Evolutionary conservation across 2,888 invertebrate genomes (phyloP).

Genomic region (Parnassius apollo): DNA sequence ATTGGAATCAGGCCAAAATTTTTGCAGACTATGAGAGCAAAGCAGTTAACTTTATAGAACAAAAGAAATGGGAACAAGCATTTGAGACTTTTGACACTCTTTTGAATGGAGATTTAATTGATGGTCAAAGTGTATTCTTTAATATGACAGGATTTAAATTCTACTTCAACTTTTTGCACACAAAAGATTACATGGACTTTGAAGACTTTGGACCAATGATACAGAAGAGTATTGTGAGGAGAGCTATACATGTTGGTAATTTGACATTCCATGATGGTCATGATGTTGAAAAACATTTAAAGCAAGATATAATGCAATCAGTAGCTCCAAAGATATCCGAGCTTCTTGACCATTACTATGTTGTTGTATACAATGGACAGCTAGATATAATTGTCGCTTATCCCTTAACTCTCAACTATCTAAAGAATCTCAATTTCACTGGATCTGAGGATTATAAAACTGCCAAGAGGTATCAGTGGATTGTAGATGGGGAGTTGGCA

Average conservation of each 20-base stretch:
- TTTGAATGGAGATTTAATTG: slow-evolving; percentile 84
- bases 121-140: slow-evolving; percentile 82
- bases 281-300: slow-evolving; percentile 86
- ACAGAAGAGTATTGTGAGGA: slow-evolving; percentile 83
- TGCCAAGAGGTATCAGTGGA: slow-evolving; percentile 86
- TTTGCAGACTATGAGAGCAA: slow-evolving; percentile 83
- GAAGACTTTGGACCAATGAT: slow-evolving; percentile 82
- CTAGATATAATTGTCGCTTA: slow-evolving; percentile 95
- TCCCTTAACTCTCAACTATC: slow-evolving; percentile 90
- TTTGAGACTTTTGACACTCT: slow-evolving; percentile 87
- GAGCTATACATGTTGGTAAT: slow-evolving; percentile 92
- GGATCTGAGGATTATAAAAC: slow-evolving; percentile 84
- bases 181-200: slow-evolving; percentile 76
- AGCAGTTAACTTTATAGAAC: slow-evolving; percentile 81
- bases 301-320: slow-evolving; percentile 90
- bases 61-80: slow-evolving; percentile 84
- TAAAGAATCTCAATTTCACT: slow-evolving; percentile 86
- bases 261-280: slow-evolving; percentile 84
- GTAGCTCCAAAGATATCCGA: slow-evolving; percentile 87
- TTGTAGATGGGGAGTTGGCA: slow-evolving; percentile 84
- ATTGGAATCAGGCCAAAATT: slow-evolving; percentile 80
- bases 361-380: slow-evolving; percentile 94
- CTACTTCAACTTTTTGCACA: slow-evolving; percentile 87
- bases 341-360: slow-evolving; percentile 84
- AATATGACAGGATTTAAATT: slow-evolving; percentile 89